Evolutionary conservation across 1,140 invertebrate species (phyloP).

Genomic region (Patella vulgata): DNA sequence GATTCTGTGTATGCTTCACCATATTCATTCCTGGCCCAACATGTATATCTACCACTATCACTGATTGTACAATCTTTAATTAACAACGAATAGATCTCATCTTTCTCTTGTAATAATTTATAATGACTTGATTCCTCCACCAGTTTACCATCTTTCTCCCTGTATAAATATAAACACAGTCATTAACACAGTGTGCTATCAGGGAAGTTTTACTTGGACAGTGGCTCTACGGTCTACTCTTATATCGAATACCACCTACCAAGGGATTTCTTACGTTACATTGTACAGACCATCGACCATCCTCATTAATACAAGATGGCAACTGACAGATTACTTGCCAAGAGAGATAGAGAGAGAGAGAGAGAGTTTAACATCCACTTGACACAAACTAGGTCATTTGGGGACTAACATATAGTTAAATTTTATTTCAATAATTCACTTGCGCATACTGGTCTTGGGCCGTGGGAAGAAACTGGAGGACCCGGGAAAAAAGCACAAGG

Average conservation of each 20-base stretch:
- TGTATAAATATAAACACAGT: conserved; percentile 37
- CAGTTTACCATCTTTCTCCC: conserved; percentile 86
- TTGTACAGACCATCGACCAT: neutral
- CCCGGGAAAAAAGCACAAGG: too few species aligned
- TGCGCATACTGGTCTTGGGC: too few species aligned
- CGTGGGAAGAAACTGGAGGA: too few species aligned
- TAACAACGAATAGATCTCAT: conserved; percentile 84
- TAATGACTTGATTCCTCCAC: conserved; percentile 82
- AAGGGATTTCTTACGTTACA: neutral
- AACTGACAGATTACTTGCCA: too few species aligned
- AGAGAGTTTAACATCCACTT: too few species aligned
- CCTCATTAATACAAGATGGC: too few species aligned
- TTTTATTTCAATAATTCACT: too few species aligned
- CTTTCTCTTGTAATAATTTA: conserved; percentile 92
- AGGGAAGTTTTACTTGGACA: too few species aligned
- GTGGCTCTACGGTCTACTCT: too few species aligned
- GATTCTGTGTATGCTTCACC: conserved; percentile 69
- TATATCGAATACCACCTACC: neutral
- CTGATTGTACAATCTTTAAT: conserved; percentile 76
- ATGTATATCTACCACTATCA: conserved; percentile 71
- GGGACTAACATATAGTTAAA: too few species aligned
- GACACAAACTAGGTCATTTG: too few species aligned
- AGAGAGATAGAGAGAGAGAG: too few species aligned
- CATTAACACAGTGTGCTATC: neutral
- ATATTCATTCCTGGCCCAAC: conserved; percentile 71